Percentiles rank a stretch among this genome's conserved stretches.
Evolutionary conservation across 1,140 invertebrate genomes (phyloP).

Genomic region (Ptiloglossa arizonensis): DNA sequence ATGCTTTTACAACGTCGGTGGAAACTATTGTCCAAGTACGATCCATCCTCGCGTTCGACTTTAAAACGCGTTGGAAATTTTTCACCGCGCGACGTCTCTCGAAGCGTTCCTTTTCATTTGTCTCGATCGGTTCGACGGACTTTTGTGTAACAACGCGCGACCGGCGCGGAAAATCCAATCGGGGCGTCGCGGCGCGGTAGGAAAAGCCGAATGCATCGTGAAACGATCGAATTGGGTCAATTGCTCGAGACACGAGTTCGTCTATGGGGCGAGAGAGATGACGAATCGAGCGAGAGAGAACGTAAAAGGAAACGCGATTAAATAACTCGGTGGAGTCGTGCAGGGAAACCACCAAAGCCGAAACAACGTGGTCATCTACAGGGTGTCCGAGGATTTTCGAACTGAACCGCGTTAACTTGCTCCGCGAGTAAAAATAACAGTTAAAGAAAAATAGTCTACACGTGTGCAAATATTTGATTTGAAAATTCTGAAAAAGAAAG

Average conservation of each 20-base stretch:
- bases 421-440: too few relatives aligned
- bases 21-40: too few relatives aligned
- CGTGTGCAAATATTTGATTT: too few relatives aligned
- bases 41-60: not conserved
- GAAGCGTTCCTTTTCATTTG: not conserved
- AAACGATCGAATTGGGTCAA: conserved; percentile 25
- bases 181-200: too few relatives aligned
- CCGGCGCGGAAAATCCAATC: not conserved
- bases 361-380: too few relatives aligned
- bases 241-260: conserved; percentile 15
- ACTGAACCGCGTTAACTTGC: too few relatives aligned
- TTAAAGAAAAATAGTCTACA: too few relatives aligned
- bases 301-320: conserved; percentile 3
- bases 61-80: not conserved
- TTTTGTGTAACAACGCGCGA: not conserved
- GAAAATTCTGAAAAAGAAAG: too few relatives aligned
- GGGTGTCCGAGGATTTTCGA: too few relatives aligned
- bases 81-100: not conserved
- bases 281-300: not conserved
- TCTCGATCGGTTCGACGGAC: not conserved
- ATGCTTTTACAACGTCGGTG: not conserved
- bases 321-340: not conserved
- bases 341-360: not conserved
- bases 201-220: not conserved
- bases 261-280: not conserved